Percentiles rank a stretch among this genome's conserved stretches.
Evolutionary conservation across 2,113 vertebrate species (phyloP).

Genomic region (Oryzias javanicus): DNA sequence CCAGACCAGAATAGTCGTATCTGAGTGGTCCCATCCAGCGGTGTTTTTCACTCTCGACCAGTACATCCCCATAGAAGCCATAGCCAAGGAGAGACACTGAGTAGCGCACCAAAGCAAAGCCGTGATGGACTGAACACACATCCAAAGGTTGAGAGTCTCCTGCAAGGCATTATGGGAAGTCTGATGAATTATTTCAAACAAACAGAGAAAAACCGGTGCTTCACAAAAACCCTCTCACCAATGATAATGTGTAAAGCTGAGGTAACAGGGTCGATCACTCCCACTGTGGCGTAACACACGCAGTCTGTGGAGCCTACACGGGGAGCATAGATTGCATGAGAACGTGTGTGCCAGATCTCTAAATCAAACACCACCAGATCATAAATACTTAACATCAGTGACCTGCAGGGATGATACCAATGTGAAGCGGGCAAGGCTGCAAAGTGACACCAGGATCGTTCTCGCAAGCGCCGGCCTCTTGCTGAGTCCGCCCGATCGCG

Average conservation of each 20-base stretch:
- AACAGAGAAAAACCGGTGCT: background rate
- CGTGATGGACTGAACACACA: slow-evolving; percentile 81
- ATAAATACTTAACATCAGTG: background rate
- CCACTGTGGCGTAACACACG: slow-evolving; percentile 81
- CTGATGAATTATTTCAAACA: background rate
- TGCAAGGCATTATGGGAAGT: slow-evolving; percentile 41
- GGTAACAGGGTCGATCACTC: slow-evolving; percentile 78
- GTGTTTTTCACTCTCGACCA: slow-evolving; percentile 79
- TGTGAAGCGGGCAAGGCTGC: slow-evolving; percentile 77
- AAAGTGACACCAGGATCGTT: slow-evolving; percentile 63
- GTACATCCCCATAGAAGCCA: slow-evolving; percentile 83
- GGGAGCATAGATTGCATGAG: background rate
- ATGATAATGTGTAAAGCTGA: slow-evolving; percentile 82
- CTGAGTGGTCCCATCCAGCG: slow-evolving; percentile 83
- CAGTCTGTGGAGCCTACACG: slow-evolving; percentile 81
- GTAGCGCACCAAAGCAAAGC: slow-evolving; percentile 66
- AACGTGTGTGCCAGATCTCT: slow-evolving; percentile 2
- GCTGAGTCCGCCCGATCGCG: slow-evolving; percentile 80
- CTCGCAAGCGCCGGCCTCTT: slow-evolving; percentile 77
- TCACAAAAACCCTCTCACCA: slow-evolving; percentile 56
- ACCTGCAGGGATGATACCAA: slow-evolving; percentile 86
- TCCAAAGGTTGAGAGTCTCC: slow-evolving; percentile 85
- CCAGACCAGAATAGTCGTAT: slow-evolving; percentile 81
- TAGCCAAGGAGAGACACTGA: slow-evolving; percentile 83
- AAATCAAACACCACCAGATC: background rate